Percentiles rank a stretch among this genome's conserved stretches.
Conservation (phyloP, 2,113 vertebrate genomes). For the Neodontobutis hainanensis region DNA sequence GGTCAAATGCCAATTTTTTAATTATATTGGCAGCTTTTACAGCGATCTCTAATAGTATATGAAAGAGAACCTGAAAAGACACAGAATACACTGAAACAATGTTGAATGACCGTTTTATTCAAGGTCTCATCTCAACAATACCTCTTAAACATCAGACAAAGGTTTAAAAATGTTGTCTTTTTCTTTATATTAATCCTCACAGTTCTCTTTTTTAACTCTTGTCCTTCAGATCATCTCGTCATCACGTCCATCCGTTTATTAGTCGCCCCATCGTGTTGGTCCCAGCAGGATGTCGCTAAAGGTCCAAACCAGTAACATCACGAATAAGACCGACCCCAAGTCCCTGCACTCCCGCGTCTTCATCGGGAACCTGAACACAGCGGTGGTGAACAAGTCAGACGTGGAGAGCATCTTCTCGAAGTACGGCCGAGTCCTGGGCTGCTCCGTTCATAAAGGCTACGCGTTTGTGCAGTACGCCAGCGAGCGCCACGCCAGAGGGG, state of each 20-base stretch:
- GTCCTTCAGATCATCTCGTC: constrained; percentile 17
- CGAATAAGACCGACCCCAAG: constrained; percentile 95
- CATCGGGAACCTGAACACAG: constrained; percentile 96
- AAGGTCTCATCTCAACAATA: too few relatives aligned
- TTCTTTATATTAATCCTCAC: too few relatives aligned
- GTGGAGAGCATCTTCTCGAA: constrained; percentile 93
- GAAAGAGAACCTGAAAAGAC: too few relatives aligned
- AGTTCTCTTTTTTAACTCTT: not conserved
- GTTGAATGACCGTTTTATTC: too few relatives aligned
- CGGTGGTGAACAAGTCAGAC: constrained; percentile 91
- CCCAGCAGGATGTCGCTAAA: constrained; percentile 87
- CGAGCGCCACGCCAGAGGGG: constrained; percentile 88
- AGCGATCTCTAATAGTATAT: too few relatives aligned
- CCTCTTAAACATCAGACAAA: too few relatives aligned
- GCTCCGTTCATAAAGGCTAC: constrained; percentile 66
- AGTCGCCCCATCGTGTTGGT: not conserved
- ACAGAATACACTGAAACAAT: too few relatives aligned
- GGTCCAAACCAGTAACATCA: constrained; percentile 93
- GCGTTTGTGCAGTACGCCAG: constrained; percentile 94
- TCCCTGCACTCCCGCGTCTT: constrained; percentile 96
- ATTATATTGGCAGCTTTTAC: too few relatives aligned
- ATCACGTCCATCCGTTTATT: constrained; percentile 8
- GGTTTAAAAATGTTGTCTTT: too few relatives aligned
- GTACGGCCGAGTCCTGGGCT: constrained; percentile 91
- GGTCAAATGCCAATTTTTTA: too few relatives aligned